These are phyloP conservation scores for Sylvia atricapilla DNA, from an alignment of 2,113 vertebrate species.

Conservation along the genomic window DNA sequence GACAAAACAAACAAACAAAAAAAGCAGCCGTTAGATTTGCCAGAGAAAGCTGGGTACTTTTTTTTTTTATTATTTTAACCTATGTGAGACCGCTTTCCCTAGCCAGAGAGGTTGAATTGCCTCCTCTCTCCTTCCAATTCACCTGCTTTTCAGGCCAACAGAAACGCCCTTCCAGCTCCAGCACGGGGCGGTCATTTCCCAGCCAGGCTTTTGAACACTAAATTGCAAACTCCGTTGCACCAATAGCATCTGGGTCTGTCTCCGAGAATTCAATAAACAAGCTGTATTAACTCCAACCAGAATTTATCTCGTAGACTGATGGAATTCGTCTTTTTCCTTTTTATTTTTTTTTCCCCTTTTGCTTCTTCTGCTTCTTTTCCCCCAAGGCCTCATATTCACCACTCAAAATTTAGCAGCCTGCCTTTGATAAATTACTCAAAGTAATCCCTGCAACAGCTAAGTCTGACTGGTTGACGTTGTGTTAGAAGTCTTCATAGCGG, in stretches of 20 bases:
- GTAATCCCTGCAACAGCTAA: conserved; percentile 71
- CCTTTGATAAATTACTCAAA: conserved; percentile 76
- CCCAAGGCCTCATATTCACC: conserved; percentile 61
- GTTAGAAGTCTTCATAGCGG: conserved; percentile 69
- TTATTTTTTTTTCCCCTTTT: not conserved
- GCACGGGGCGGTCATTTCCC: not conserved
- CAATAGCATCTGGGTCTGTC: conserved; percentile 11
- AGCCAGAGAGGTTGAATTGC: not conserved
- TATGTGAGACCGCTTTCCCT: not conserved
- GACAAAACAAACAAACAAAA: not conserved
- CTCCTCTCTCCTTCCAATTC: not conserved
- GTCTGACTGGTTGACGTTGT: conserved; percentile 61
- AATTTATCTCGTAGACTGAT: conserved; percentile 49
- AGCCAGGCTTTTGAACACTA: conserved; percentile 1
- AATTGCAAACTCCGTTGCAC: conserved; percentile 26
- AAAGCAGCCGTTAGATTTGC: not conserved
- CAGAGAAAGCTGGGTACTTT: not conserved
- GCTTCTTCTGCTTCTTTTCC: not conserved
- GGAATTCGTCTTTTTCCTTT: conserved; percentile 41
- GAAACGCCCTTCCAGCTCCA: not conserved
- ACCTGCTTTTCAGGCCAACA: conserved; percentile 31
- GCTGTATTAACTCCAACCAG: conserved; percentile 45
- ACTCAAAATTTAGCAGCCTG: conserved; percentile 70
- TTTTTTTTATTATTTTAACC: accelerated
- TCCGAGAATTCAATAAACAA: conserved; percentile 58